phyloP scores from a whole-genome alignment of 2,113 vertebrate species.

The Mesembrinibis cayennensis region DNA sequence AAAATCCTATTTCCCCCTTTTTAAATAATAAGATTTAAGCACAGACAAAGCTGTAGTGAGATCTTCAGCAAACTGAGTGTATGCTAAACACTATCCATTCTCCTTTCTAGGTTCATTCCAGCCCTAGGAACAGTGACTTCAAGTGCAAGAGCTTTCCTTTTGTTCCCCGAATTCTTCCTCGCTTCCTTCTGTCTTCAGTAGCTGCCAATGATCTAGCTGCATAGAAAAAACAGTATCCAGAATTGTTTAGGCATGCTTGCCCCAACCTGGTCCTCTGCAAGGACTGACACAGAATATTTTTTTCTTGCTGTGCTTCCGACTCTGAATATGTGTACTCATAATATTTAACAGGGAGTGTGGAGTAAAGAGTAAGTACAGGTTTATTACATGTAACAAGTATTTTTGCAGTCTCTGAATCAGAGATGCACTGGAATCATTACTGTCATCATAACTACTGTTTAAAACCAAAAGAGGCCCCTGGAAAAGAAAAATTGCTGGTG shows the following conservation, averaged over 20 bases:
- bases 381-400: background rate
- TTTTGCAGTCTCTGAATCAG: background rate
- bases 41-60: background rate
- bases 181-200: background rate
- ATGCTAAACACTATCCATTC: background rate
- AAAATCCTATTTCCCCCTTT: background rate
- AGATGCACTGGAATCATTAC: background rate
- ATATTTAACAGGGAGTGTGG: background rate
- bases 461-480: background rate
- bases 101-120: background rate
- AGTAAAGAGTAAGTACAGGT: background rate
- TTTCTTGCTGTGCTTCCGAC: background rate
- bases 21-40: background rate
- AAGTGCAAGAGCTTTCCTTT: background rate
- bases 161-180: background rate
- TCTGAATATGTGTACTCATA: background rate
- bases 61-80: background rate
- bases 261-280: background rate
- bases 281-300: background rate
- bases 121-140: background rate
- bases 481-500: background rate
- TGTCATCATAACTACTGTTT: background rate
- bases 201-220: background rate
- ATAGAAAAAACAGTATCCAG: background rate
- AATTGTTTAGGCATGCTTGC: background rate